phyloP scores from a whole-genome alignment of 2,113 vertebrate genomes.

The Calyptommatus sinebrachiatus region DNA sequence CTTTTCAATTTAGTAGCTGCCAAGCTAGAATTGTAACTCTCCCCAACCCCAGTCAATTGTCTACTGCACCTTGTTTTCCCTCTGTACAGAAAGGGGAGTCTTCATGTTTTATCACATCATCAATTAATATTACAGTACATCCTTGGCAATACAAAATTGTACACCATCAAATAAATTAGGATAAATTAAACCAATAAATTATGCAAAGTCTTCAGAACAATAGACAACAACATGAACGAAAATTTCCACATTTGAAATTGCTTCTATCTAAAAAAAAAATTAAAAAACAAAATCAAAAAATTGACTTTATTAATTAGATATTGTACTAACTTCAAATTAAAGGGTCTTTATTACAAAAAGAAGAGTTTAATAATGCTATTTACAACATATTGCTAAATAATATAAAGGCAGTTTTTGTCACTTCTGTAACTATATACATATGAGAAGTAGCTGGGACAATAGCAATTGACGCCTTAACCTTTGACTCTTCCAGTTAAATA shows the following conservation, averaged over 20 bases:
- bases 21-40: conserved; percentile 81
- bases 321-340: conserved; percentile 86
- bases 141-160: conserved; percentile 93
- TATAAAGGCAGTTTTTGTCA: conserved; percentile 96
- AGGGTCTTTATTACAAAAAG: conserved; percentile 92
- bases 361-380: conserved; percentile 93
- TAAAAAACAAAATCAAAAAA: conserved; percentile 78
- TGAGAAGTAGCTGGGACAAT: conserved; percentile 77
- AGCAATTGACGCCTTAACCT: conserved; percentile 68
- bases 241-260: conserved; percentile 88
- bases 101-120: conserved; percentile 81
- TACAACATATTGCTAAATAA: conserved; percentile 99
- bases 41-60: conserved; percentile 77
- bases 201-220: conserved; percentile 97
- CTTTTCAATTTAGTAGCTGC: conserved; percentile 86
- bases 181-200: conserved; percentile 99
- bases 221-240: conserved; percentile 87
- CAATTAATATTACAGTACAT: conserved; percentile 94
- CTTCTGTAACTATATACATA: conserved; percentile 86
- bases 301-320: conserved; percentile 82
- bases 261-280: conserved; percentile 81
- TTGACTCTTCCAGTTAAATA: conserved; percentile 72
- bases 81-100: conserved; percentile 79
- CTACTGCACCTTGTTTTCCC: conserved; percentile 82
- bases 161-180: conserved; percentile 99